Conservation (phyloP, 2,888 invertebrate genomes). For the Hartigia nigra region DNA sequence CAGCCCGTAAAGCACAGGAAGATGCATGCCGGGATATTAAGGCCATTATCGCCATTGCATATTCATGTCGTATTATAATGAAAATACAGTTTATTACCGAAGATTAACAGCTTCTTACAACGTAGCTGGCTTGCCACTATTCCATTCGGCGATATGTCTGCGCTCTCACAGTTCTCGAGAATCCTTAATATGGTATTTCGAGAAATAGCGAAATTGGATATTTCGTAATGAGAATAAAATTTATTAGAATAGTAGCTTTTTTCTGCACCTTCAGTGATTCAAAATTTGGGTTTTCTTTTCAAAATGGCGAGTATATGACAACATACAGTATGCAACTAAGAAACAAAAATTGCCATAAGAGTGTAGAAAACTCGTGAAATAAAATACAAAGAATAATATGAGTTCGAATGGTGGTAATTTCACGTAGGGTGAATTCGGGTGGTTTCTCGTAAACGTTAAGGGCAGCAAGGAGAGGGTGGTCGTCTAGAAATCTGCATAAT, state of each 20-base stretch:
- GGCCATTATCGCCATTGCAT: constrained; percentile 67
- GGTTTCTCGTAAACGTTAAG: neutral
- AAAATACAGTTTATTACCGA: constrained; percentile 67
- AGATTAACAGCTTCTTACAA: constrained; percentile 67
- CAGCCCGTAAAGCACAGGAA: constrained; percentile 66
- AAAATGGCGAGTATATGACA: no score
- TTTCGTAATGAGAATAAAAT: neutral
- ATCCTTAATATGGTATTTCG: neutral
- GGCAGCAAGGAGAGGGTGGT: neutral
- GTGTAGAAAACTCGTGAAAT: neutral
- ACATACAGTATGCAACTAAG: neutral
- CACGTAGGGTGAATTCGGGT: neutral
- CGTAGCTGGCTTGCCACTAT: constrained; percentile 52
- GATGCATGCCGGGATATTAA: constrained; percentile 66
- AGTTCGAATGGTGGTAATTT: neutral
- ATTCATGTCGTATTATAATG: constrained; percentile 67
- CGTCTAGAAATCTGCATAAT: constrained; percentile 60
- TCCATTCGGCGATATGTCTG: neutral
- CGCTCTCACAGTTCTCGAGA: neutral
- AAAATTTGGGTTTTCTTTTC: neutral
- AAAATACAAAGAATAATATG: neutral
- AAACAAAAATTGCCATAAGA: neutral
- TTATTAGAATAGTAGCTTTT: no score
- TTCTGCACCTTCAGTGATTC: neutral
- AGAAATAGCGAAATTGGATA: neutral